A percentile compares a stretch with the other conserved stretches of the same genome.
These are phyloP conservation scores for Loripinus fragilis DNA, from an alignment of 2,888 invertebrate genomes.

Conservation along the genomic window DNA sequence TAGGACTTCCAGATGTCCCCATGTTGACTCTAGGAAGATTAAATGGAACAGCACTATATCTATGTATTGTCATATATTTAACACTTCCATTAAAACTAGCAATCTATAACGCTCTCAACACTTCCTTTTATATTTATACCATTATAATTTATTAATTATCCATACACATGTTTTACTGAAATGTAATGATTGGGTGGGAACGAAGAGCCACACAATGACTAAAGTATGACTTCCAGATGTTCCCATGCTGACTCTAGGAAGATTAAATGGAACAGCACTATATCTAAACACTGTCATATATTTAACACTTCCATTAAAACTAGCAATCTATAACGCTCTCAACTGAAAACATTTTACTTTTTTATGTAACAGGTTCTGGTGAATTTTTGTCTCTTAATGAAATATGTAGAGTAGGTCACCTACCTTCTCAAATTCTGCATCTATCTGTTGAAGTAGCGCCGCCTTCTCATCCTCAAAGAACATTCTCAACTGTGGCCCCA, in stretches of 20 bases:
- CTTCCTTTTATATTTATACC: no score
- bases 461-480: slow-evolving; percentile 95
- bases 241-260: not conserved
- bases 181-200: slow-evolving; percentile 2
- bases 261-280: not conserved
- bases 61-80: not conserved
- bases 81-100: not conserved
- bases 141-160: no score
- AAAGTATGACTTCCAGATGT: not conserved
- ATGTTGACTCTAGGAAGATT: not conserved
- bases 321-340: no score
- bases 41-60: not conserved
- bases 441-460: slow-evolving; percentile 92
- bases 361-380: no score
- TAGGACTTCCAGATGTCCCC: not conserved
- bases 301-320: slow-evolving; percentile 13
- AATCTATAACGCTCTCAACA: no score
- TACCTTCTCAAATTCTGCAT: slow-evolving; percentile 93
- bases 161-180: no score
- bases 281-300: not conserved
- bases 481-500: slow-evolving; percentile 89
- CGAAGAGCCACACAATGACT: not conserved
- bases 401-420: no score
- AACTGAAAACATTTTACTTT: no score
- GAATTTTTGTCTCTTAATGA: no score